Conservation (phyloP, 2,888 invertebrate genomes). For the Exephanes ischioxanthus region DNA sequence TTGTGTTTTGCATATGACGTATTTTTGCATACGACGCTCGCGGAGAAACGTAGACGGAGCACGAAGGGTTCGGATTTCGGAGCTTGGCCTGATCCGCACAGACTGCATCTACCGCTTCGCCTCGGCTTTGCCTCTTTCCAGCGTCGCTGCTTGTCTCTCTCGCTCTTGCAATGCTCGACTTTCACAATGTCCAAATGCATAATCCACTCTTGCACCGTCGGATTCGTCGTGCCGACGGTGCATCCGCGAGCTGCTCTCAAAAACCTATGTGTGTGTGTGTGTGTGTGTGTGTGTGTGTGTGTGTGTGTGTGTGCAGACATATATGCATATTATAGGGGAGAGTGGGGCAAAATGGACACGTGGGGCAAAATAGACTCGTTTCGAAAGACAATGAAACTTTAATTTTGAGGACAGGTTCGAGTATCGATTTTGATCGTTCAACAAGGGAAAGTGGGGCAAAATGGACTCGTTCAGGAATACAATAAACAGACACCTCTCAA, state of each 20-base stretch:
- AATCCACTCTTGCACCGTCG: conserved; percentile 41
- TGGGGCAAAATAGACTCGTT: too few species aligned
- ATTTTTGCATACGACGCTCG: conserved; percentile 16
- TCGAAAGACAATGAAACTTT: too few species aligned
- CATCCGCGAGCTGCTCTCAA: conserved; percentile 9
- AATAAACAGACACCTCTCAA: too few species aligned
- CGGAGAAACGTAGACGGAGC: conserved; percentile 4
- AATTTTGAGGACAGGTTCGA: too few species aligned
- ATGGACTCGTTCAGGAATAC: too few species aligned
- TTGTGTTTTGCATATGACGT: conserved; percentile 7
- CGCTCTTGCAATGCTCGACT: conserved; percentile 34
- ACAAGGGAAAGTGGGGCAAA: too few species aligned
- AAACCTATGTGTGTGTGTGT: not conserved
- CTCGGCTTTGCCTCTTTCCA: conserved; percentile 11
- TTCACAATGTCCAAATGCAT: conserved; percentile 55
- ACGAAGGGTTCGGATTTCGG: conserved; percentile 27
- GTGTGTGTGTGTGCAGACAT: not conserved
- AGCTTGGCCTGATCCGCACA: conserved; percentile 25
- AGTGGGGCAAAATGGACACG: too few species aligned
- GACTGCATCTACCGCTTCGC: conserved; percentile 11
- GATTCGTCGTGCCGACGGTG: conserved; percentile 24
- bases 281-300: too few species aligned
- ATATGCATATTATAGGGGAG: conserved; percentile 1
- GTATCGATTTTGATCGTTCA: too few species aligned
- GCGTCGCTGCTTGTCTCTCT: not conserved